phyloP scores from a whole-genome alignment of 1,140 invertebrate genomes.

The Centruroides sculpturatus region DNA sequence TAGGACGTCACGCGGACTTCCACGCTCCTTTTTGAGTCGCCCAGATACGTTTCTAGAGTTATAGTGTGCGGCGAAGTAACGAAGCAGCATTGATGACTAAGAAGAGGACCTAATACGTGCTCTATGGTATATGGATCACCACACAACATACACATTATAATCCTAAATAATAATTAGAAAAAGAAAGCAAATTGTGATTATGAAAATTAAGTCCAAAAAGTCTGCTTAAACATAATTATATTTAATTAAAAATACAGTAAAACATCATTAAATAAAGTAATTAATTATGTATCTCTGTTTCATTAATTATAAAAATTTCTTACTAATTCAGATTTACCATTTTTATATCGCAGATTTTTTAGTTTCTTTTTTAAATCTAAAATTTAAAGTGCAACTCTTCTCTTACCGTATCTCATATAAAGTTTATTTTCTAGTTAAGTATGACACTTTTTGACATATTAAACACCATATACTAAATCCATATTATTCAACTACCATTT shows the following conservation, averaged over 20 bases:
- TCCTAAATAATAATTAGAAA: slow-evolving; percentile 28
- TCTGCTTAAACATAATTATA: background rate
- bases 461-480: too few relatives aligned
- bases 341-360: too few relatives aligned
- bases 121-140: slow-evolving; percentile 86
- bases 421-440: too few relatives aligned
- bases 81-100: slow-evolving; percentile 74
- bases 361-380: too few relatives aligned
- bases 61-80: slow-evolving; percentile 66
- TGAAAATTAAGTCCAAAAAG: slow-evolving; percentile 1
- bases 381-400: too few relatives aligned
- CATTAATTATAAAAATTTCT: too few relatives aligned
- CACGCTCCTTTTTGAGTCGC: slow-evolving; percentile 61
- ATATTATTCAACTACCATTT: too few relatives aligned
- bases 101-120: slow-evolving; percentile 69
- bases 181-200: background rate
- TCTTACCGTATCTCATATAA: too few relatives aligned
- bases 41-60: slow-evolving; percentile 77
- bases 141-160: slow-evolving; percentile 95
- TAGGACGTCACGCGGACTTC: slow-evolving; percentile 91
- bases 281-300: too few relatives aligned
- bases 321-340: too few relatives aligned
- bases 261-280: too few relatives aligned
- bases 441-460: too few relatives aligned
- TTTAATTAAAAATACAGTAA: slow-evolving; percentile 31